Evolutionary conservation across 2,888 invertebrate genomes (phyloP).

Genomic region (Venusia cambrica): DNA sequence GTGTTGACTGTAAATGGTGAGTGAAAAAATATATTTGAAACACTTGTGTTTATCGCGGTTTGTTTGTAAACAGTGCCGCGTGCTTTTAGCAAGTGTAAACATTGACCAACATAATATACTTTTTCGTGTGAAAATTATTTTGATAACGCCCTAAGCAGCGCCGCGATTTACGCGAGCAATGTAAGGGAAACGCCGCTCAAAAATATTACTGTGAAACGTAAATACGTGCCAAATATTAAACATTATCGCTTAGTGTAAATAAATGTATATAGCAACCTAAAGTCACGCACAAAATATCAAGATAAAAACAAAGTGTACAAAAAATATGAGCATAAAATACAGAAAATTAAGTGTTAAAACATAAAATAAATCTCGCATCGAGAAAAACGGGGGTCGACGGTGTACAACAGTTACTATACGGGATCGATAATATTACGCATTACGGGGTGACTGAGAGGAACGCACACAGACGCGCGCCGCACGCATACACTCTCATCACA

Average conservation of each 20-base stretch:
- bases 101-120: constrained; percentile 41
- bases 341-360: constrained; percentile 46
- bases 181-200: constrained; percentile 41
- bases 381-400: constrained; percentile 56
- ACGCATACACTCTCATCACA: constrained; percentile 52
- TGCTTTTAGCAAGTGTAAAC: constrained; percentile 53
- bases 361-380: constrained; percentile 55
- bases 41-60: constrained; percentile 48
- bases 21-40: constrained; percentile 38
- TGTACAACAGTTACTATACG: constrained; percentile 68
- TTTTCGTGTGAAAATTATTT: constrained; percentile 39
- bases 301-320: constrained; percentile 22
- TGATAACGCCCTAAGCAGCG: constrained; percentile 34
- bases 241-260: constrained; percentile 18
- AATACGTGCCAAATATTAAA: constrained; percentile 46
- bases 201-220: constrained; percentile 26
- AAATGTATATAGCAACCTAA: constrained; percentile 20
- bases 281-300: constrained; percentile 16
- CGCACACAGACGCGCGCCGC: constrained; percentile 48
- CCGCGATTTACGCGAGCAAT: constrained; percentile 25
- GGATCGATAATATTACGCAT: constrained; percentile 82
- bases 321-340: constrained; percentile 28
- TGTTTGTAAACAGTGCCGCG: constrained; percentile 77
- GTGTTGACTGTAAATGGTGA: constrained; percentile 33
- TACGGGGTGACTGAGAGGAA: constrained; percentile 62